Conservation (phyloP, 2,797 vertebrate species). For the Scolopax bukidnonensis region DNA sequence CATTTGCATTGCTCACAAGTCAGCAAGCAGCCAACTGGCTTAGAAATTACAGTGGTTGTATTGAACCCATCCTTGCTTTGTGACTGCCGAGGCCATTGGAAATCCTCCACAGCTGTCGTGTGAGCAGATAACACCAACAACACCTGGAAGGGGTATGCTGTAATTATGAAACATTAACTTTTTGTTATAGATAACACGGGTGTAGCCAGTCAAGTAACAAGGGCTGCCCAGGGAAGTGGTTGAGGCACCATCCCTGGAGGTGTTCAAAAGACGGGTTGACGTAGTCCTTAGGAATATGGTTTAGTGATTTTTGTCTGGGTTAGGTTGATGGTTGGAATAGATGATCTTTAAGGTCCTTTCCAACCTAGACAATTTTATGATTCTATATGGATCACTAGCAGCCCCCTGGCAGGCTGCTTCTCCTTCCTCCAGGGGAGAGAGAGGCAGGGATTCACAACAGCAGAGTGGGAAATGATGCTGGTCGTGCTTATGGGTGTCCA, state of each 20-base stretch:
- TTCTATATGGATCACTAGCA: not conserved
- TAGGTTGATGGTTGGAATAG: no score
- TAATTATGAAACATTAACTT: slow-evolving; percentile 32
- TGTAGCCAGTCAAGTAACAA: not conserved
- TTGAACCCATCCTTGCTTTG: not conserved
- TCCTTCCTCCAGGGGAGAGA: not conserved
- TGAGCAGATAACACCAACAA: not conserved
- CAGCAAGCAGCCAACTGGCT: not conserved
- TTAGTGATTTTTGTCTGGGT: no score
- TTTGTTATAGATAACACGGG: not conserved
- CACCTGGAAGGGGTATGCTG: not conserved
- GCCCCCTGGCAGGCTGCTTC: not conserved
- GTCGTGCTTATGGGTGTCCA: not conserved
- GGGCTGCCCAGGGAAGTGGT: no score
- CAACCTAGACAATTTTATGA: no score
- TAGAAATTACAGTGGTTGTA: not conserved
- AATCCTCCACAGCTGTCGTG: slow-evolving; percentile 17
- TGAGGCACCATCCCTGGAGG: no score
- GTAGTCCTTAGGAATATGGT: no score
- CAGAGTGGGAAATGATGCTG: not conserved
- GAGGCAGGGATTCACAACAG: not conserved
- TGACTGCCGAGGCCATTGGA: not conserved
- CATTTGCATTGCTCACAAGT: not conserved
- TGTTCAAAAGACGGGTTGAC: no score
- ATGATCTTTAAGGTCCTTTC: no score